These are phyloP conservation scores for Drosophila pseudotakahashii DNA, from an alignment of 2,888 invertebrate genomes.

Conservation along the genomic window DNA sequence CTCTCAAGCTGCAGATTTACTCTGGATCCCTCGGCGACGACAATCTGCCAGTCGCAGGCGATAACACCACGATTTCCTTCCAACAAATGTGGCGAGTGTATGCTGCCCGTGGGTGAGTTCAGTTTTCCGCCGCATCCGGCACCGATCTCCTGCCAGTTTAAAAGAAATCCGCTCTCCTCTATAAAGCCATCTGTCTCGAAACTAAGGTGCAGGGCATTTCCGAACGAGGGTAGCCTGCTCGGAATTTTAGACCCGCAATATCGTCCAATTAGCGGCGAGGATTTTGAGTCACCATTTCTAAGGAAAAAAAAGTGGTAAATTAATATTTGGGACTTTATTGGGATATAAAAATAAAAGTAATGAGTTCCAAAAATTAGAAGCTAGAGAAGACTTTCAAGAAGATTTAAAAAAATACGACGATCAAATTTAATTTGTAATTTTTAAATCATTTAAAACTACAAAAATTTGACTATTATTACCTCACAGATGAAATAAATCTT, in stretches of 20 bases:
- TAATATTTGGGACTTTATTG: too few relatives aligned
- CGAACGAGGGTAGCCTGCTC: conserved; percentile 88
- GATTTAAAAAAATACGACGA: too few relatives aligned
- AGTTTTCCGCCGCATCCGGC: conserved; percentile 93
- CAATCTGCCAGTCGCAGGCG: conserved; percentile 93
- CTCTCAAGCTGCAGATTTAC: conserved; percentile 88
- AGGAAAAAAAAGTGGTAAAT: too few relatives aligned
- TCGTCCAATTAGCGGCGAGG: conserved; percentile 91
- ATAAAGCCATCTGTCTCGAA: conserved; percentile 90
- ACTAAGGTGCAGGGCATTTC: conserved; percentile 90
- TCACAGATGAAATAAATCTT: too few relatives aligned
- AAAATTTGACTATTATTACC: too few relatives aligned
- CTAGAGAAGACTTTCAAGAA: too few relatives aligned
- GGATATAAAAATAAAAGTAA: too few relatives aligned
- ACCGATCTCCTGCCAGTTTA: conserved; percentile 88
- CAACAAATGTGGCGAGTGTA: conserved; percentile 92
- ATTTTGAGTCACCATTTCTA: conserved; percentile 90
- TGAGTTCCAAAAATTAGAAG: too few relatives aligned
- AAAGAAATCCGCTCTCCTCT: conserved; percentile 88
- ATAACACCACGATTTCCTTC: conserved; percentile 88
- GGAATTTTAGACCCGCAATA: conserved; percentile 90
- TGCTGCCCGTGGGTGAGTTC: conserved; percentile 88
- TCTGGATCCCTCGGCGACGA: conserved; percentile 89
- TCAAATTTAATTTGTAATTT: too few relatives aligned
- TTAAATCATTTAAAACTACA: too few relatives aligned